Base-by-base conservation (phyloP, 2,888 invertebrate genomes). In the Phasia obesa region DNA sequence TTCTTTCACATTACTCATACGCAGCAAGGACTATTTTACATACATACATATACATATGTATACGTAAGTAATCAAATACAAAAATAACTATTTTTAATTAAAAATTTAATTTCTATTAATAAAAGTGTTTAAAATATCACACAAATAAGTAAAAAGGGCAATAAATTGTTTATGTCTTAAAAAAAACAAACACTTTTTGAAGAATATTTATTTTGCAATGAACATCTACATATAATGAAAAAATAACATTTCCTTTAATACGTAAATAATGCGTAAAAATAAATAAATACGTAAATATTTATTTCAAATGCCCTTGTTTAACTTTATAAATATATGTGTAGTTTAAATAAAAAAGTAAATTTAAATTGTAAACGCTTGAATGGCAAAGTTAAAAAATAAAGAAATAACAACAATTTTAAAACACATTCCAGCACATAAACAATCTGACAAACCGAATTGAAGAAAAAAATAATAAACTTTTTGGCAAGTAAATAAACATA, bases 401-500 rank as follows among this genome's bases (percentile, higher is more conserved):
- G 27, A 3, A 5, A n/a, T n/a, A n/a, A n/a, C n/a, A n/a, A n/a
- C n/a, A n/a, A n/a, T n/a, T n/a, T n/a, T 13, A 44, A 62, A 4
- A 11, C 11, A 62, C 11, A 44, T 25, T 25, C 9, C 4, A 42
- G 7, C 25, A 19, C 2, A 47, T 65, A 77, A 38, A 67, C 38
- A 38, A 65, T 17, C n/a, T 44, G 17, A 67, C 67, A 23, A 44
- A 60, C 27, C 9, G 44, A 51, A 44, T 70, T 25, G 15, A 59
- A 55, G n/a, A n/a, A n/a, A 76, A 44, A 76, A 67, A 65, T 57
- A 51, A 67, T 55, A 65, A 59, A 76, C 47, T 67, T 81, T 69
- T 81, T 81, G 81, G 71, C 81, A 76, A 76, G 62, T 31, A 59
- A 64, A 76, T 60, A 81, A 81, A 57, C 60, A 35, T 57, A 75